A percentile compares a stretch with the other conserved stretches of the same genome.
phyloP scores from a whole-genome alignment of 1,140 invertebrate species.

The Pogonomyrmex barbatus region DNA sequence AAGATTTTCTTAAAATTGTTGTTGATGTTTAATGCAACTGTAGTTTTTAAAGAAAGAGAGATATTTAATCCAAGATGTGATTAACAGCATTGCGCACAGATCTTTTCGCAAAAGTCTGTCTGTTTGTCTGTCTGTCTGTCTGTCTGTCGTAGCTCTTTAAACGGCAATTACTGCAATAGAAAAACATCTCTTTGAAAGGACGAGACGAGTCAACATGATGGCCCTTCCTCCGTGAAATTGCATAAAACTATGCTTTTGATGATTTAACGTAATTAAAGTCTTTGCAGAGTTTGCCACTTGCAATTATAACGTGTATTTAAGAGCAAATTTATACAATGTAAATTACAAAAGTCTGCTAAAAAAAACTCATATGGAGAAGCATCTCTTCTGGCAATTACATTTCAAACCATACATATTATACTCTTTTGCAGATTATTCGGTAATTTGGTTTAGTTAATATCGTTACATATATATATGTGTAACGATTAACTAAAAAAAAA shows the following conservation, averaged over 20 bases:
- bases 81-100: conserved; percentile 16
- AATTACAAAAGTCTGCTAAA: background rate
- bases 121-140: too few relatives aligned
- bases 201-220: conserved; percentile 28
- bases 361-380: background rate
- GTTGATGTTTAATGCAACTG: background rate
- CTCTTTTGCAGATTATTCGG: background rate
- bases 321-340: conserved; percentile 45
- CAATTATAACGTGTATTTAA: conserved; percentile 35
- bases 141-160: conserved; percentile 15
- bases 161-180: conserved; percentile 30
- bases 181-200: conserved; percentile 48
- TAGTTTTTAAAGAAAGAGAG: background rate
- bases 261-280: conserved; percentile 54
- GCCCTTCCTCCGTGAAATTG: conserved; percentile 27
- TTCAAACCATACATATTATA: conserved; percentile 11
- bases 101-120: background rate
- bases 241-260: conserved; percentile 50
- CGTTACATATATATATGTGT: background rate
- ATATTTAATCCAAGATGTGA: conserved; percentile 27
- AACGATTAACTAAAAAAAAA: too few relatives aligned
- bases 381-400: background rate
- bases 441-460: conserved; percentile 40
- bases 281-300: conserved; percentile 7
- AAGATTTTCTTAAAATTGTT: background rate